These are phyloP conservation scores for Petromus typicus DNA, from an alignment of 2,113 vertebrate species.

Conservation along the genomic window DNA sequence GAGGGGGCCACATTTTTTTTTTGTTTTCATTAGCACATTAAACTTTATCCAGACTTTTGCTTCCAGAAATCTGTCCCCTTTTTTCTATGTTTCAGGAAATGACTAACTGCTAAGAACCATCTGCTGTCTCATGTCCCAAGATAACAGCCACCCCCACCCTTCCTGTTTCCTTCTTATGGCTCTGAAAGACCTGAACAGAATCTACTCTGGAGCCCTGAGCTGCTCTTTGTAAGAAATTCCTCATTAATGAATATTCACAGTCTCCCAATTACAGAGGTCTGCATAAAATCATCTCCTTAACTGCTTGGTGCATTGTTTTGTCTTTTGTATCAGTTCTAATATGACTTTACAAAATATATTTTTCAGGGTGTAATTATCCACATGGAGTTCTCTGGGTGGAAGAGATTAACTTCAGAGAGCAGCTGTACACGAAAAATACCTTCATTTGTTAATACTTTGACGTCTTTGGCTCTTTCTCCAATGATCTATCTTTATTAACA, in stretches of 20 bases:
- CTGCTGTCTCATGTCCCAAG: background rate
- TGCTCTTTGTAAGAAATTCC: background rate
- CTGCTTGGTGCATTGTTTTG: background rate
- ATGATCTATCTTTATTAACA: background rate
- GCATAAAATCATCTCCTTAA: slow-evolving; percentile 4
- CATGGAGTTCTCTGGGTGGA: background rate
- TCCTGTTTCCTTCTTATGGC: background rate
- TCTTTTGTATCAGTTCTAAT: background rate
- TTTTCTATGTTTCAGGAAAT: background rate
- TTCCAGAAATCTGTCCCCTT: background rate
- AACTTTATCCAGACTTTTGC: too few relatives aligned
- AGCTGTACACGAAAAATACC: background rate
- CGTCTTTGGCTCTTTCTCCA: background rate
- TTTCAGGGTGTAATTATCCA: background rate
- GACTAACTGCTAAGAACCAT: background rate
- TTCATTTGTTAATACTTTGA: background rate
- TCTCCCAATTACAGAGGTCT: background rate
- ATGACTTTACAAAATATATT: background rate
- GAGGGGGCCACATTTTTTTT: too few relatives aligned
- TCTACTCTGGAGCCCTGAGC: background rate
- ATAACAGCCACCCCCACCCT: background rate
- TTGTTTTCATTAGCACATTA: too few relatives aligned
- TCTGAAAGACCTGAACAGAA: background rate
- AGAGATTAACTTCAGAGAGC: background rate
- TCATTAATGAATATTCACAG: background rate